Evolutionary conservation across 2,797 vertebrate genomes (phyloP).

Genomic region (Odontamblyopus rebecca): DNA sequence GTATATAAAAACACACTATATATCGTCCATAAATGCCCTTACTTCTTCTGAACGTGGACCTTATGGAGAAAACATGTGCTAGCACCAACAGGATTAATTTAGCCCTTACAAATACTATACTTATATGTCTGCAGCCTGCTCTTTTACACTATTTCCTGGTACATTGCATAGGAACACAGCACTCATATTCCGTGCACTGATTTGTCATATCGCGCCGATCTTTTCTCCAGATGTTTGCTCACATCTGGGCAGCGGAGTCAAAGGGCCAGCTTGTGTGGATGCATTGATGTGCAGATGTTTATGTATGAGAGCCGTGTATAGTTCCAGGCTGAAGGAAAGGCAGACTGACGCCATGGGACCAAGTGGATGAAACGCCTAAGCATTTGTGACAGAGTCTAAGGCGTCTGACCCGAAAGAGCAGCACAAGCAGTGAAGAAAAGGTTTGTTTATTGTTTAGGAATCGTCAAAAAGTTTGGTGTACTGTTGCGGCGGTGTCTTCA

Average conservation of each 20-base stretch:
- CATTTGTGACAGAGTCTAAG: slow-evolving; percentile 50
- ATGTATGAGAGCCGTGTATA: slow-evolving; percentile 11
- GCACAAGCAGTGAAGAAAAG: background rate
- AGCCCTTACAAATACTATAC: background rate
- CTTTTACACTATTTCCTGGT: background rate
- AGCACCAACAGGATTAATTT: background rate
- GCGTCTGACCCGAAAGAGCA: slow-evolving; percentile 19
- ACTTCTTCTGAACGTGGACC: background rate
- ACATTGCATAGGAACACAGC: background rate
- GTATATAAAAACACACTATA: background rate
- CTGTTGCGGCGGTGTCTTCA: background rate
- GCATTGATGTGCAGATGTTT: slow-evolving; percentile 15
- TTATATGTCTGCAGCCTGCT: background rate
- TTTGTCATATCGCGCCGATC: slow-evolving; percentile 3
- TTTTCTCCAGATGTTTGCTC: slow-evolving; percentile 22
- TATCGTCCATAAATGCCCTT: background rate
- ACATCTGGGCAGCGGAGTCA: slow-evolving; percentile 14
- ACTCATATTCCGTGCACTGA: background rate
- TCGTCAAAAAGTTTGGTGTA: background rate
- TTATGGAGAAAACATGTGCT: background rate
- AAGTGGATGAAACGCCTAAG: slow-evolving; percentile 70
- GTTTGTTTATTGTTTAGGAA: background rate
- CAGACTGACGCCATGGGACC: slow-evolving; percentile 47
- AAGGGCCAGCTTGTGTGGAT: slow-evolving; percentile 9
- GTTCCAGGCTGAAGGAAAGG: slow-evolving; percentile 56